Percentiles rank a stretch among this genome's conserved stretches.
Conservation (phyloP, 2,113 vertebrate genomes). For the Arothron firmamentum region DNA sequence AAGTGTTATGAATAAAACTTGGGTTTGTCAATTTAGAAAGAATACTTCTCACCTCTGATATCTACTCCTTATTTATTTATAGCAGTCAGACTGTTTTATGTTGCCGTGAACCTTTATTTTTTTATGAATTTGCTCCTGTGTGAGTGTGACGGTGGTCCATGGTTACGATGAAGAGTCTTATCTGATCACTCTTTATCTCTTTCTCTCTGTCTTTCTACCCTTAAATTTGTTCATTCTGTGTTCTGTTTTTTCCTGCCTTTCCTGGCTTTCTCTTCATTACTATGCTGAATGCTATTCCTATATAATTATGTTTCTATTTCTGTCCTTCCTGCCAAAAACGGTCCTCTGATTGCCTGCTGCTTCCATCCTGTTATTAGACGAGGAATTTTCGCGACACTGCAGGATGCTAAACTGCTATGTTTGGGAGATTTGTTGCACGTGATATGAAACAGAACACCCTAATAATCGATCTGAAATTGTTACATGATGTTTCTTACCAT, state of each 20-base stretch:
- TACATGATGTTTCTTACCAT: not conserved
- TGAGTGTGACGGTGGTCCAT: conserved; percentile 16
- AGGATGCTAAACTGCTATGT: not conserved
- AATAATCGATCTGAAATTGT: not conserved
- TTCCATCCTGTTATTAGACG: conserved; percentile 41
- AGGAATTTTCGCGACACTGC: conserved; percentile 8
- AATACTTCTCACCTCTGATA: not conserved
- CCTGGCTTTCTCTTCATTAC: conserved; percentile 25
- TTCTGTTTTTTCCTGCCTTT: not conserved
- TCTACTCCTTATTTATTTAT: conserved; percentile 1
- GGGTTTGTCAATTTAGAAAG: not conserved
- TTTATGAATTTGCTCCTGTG: conserved; percentile 16
- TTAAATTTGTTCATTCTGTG: conserved; percentile 27
- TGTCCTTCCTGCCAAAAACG: conserved; percentile 40
- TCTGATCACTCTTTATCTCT: conserved; percentile 19
- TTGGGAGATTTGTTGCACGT: not conserved
- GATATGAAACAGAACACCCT: not conserved
- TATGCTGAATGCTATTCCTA: conserved; percentile 34
- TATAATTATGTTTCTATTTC: conserved; percentile 57
- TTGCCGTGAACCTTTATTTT: conserved; percentile 5
- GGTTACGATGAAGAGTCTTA: no score
- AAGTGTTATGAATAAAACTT: not conserved
- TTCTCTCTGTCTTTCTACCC: conserved; percentile 7
- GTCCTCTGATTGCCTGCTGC: conserved; percentile 34
- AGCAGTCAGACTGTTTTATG: conserved; percentile 9